These are phyloP conservation scores for Drosophila anceps DNA, from an alignment of 2,888 invertebrate species.

Conservation along the genomic window DNA sequence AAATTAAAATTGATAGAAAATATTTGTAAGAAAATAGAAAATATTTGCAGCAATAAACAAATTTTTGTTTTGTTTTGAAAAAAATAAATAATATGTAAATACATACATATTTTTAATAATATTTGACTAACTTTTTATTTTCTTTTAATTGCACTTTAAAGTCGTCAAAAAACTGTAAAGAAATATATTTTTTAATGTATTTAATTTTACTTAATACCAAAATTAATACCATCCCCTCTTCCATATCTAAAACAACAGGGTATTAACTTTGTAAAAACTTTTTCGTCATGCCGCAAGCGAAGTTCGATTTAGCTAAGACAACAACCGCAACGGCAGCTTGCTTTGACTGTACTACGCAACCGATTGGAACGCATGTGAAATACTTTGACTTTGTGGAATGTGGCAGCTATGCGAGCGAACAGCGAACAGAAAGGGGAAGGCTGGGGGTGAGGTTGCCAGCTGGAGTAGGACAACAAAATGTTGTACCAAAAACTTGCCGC, in stretches of 20 bases:
- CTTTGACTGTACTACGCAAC: constrained; percentile 21
- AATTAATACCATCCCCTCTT: too few relatives aligned
- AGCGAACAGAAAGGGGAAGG: neutral
- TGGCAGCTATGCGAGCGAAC: constrained; percentile 12
- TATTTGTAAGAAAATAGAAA: too few relatives aligned
- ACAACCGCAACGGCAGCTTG: constrained; percentile 32
- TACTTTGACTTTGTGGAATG: constrained; percentile 31
- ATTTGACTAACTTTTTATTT: too few relatives aligned
- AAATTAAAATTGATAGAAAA: too few relatives aligned
- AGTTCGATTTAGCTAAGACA: constrained; percentile 41
- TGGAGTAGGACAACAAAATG: constrained; percentile 21
- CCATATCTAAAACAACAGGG: neutral
- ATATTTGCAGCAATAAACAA: too few relatives aligned
- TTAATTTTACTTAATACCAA: neutral
- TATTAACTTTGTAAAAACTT: constrained; percentile 1
- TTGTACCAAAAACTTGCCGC: constrained; percentile 24
- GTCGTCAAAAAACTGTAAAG: neutral
- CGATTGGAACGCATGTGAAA: constrained; percentile 46
- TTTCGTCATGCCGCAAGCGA: neutral
- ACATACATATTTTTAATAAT: too few relatives aligned
- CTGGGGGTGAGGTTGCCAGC: neutral
- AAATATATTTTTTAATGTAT: neutral
- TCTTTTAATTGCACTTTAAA: too few relatives aligned
- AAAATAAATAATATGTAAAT: too few relatives aligned
- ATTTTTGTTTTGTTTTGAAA: too few relatives aligned